A percentile compares a stretch with the other conserved stretches of the same genome.
Evolutionary conservation across 2,797 vertebrate genomes (phyloP).

Genomic region (Hypotaenidia okinawae): DNA sequence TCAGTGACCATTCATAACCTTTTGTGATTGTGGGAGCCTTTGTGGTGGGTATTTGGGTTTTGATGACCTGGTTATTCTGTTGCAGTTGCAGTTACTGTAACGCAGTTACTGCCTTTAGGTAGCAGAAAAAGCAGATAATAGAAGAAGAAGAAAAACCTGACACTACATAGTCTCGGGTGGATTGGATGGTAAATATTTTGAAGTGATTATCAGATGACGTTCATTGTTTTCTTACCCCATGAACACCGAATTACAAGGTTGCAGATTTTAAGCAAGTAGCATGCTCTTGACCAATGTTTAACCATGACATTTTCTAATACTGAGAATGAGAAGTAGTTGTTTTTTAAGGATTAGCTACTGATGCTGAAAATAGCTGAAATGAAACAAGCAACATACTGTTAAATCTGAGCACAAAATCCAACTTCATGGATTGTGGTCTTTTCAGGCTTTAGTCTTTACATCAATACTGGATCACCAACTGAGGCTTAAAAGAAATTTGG

Average conservation of each 20-base stretch:
- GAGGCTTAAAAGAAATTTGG: background rate
- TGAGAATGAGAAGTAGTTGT: background rate
- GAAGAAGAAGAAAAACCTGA: background rate
- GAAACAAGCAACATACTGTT: background rate
- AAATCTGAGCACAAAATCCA: too few relatives aligned
- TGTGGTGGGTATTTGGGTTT: background rate
- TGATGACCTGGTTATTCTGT: background rate
- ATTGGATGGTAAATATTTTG: background rate
- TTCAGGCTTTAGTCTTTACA: too few relatives aligned
- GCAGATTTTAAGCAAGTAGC: background rate
- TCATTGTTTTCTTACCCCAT: background rate
- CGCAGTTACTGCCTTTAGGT: background rate
- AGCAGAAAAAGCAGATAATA: background rate
- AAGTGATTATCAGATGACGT: background rate
- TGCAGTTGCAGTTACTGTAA: background rate
- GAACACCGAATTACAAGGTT: background rate
- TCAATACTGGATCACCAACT: background rate
- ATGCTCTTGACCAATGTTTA: background rate
- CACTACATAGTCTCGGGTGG: background rate
- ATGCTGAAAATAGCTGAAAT: background rate
- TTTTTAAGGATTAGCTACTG: background rate
- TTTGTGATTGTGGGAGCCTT: background rate
- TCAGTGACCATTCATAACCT: fast-evolving
- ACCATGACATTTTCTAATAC: background rate
- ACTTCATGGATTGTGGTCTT: background rate